Conservation (phyloP, 2,797 vertebrate genomes). For the Microctenopoma steveboyesi region DNA sequence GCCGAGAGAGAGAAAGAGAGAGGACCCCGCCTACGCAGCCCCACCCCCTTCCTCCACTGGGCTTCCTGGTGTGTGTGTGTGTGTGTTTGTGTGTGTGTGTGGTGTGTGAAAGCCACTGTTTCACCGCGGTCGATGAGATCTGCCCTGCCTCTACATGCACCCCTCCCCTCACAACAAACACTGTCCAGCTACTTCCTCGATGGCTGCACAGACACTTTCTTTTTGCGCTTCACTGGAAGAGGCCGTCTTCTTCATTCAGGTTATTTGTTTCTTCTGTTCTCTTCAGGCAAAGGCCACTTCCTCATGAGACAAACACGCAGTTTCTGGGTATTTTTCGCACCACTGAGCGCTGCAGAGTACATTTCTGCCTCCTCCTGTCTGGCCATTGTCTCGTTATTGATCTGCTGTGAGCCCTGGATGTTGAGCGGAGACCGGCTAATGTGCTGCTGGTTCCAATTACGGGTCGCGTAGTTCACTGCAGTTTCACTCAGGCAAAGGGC, state of each 20-base stretch:
- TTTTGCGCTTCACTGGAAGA: conserved; percentile 20
- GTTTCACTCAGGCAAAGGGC: conserved; percentile 4
- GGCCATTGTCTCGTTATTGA: conserved; percentile 67
- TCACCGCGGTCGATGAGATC: conserved; percentile 75
- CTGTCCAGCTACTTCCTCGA: conserved; percentile 72
- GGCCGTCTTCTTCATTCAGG: conserved; percentile 24
- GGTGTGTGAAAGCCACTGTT: conserved; percentile 56
- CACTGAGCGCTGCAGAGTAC: conserved; percentile 7
- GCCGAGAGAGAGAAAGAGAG: conserved; percentile 60
- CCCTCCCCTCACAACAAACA: conserved; percentile 71
- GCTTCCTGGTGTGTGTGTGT: conserved; percentile 75
- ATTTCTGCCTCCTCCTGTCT: conserved; percentile 30
- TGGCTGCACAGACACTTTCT: conserved; percentile 35
- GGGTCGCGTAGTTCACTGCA: conserved; percentile 48
- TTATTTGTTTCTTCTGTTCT: conserved; percentile 40
- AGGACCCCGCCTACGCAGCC: conserved; percentile 74
- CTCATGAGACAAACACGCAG: conserved; percentile 33
- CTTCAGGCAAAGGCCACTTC: conserved; percentile 54
- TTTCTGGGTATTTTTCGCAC: conserved; percentile 39
- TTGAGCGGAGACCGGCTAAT: conserved; percentile 44
- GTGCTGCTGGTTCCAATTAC: conserved; percentile 67
- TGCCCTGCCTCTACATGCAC: conserved; percentile 62
- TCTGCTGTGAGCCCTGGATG: conserved; percentile 48
- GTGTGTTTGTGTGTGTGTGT: conserved; percentile 15
- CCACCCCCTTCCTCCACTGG: conserved; percentile 77